Evolutionary conservation across 1,140 invertebrate genomes (phyloP).

Genomic region (Laupala kohalensis): DNA sequence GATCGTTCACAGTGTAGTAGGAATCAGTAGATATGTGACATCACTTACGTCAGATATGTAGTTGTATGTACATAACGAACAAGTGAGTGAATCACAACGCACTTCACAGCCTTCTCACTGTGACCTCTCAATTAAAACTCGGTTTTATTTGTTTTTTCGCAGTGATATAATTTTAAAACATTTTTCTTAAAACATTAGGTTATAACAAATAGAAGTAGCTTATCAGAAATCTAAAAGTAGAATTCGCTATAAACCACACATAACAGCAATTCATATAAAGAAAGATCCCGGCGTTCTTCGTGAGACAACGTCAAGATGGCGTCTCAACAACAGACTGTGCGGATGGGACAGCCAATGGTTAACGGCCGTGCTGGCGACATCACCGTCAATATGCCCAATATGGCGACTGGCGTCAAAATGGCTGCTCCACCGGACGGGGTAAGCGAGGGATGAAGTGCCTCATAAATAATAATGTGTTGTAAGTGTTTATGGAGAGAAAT

Average conservation of each 20-base stretch:
- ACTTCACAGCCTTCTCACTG: neutral
- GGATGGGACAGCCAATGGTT: neutral
- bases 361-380: neutral
- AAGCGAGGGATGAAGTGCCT: neutral
- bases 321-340: neutral
- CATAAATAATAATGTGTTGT: too few species aligned
- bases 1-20: too few species aligned
- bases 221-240: neutral
- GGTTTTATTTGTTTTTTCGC: neutral
- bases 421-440: neutral
- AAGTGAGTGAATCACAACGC: neutral
- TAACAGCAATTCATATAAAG: neutral
- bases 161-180: neutral
- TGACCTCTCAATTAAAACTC: neutral
- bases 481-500: too few species aligned
- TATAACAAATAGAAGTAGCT: neutral
- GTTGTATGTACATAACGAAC: too few species aligned
- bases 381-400: neutral
- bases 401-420: neutral
- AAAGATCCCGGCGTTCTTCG: neutral
- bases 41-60: too few species aligned
- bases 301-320: neutral
- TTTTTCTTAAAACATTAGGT: neutral
- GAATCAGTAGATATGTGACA: too few species aligned
- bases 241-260: neutral